Evolutionary conservation across 2,888 invertebrate species (phyloP), one percentile per base, ranked within the genome.

Genomic region (Aleiodes leptofemur): DNA sequence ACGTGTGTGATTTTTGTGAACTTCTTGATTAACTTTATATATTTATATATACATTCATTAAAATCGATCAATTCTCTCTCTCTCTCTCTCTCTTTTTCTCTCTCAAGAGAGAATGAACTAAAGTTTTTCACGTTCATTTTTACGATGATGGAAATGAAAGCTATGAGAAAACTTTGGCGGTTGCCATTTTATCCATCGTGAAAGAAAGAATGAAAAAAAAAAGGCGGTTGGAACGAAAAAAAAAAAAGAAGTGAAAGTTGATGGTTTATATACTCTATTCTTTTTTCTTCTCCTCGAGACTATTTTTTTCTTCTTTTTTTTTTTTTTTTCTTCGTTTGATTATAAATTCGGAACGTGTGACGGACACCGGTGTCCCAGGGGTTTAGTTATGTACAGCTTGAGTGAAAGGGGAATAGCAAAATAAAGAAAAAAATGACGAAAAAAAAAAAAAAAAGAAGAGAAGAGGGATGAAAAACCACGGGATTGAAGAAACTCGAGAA

Each of bases 301-400:
- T 64, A 16, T 23, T 68, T 57, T 66, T 73, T 73, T 11, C 59
- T 31, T 50, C 55, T 31, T 3, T 55, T n/a, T 68, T 69, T 69
- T 34, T 53, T 11, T 57, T 68, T 69, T 69, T 55, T n/a, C 57
- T 16, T 29, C 56, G 23, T n/a, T 43, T 55, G 70, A 73, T 76
- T 76, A 76, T 73, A 73, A 69, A 76, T 76, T 76, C 66, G 9
- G 38, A 16, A 59, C 57, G 69, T 72, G 68, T 61, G 55, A 55
- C 48, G 23, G 68, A 70, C 71, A 55, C 74, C 51, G 14, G 57
- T 61, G 48, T 72, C 72, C 50, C 61, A 31, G 51, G 68, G 61
- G 43, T 50, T 56, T 48, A 29, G 29, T 64, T 64, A 43, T 55
- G 43, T 53, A 38, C 48, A 50, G 69, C 43, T 70, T 56, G 38